phyloP scores from a whole-genome alignment of 2,113 vertebrate species.

The Murina feae region DNA sequence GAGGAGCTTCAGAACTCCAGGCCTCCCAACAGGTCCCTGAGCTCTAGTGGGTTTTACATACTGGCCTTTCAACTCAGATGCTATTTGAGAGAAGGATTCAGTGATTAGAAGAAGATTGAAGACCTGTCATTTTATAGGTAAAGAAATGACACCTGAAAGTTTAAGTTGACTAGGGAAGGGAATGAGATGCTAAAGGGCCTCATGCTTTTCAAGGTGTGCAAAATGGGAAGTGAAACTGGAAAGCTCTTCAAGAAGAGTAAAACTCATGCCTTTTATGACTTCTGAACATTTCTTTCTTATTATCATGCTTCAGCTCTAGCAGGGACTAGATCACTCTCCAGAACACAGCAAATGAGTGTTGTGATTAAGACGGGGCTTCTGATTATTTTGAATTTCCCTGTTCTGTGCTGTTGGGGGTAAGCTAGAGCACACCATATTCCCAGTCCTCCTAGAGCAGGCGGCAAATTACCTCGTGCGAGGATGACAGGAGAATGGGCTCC shows the following conservation, averaged over 20 bases:
- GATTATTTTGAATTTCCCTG: not conserved
- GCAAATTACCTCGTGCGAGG: not conserved
- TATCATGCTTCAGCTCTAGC: not conserved
- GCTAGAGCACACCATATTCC: not conserved
- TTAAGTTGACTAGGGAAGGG: not conserved
- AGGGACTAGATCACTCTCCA: not conserved
- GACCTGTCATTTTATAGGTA: not conserved
- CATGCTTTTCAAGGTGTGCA: not conserved
- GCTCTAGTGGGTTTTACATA: not conserved
- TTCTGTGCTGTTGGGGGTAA: not conserved
- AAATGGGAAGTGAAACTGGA: not conserved
- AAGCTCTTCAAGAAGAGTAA: not conserved
- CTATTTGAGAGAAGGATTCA: not conserved
- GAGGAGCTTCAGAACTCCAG: not conserved
- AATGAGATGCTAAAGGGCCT: not conserved
- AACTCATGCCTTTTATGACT: not conserved
- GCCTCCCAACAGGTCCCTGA: not conserved
- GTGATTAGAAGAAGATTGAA: not conserved
- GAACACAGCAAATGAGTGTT: not conserved
- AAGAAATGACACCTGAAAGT: not conserved
- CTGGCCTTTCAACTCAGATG: not conserved
- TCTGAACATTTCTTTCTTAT: not conserved
- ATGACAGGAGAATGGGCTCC: not conserved
- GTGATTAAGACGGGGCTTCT: not conserved
- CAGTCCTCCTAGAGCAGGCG: not conserved